These are phyloP conservation scores for Thamnophis elegans DNA, from an alignment of 2,797 vertebrate species.

Conservation along the genomic window DNA sequence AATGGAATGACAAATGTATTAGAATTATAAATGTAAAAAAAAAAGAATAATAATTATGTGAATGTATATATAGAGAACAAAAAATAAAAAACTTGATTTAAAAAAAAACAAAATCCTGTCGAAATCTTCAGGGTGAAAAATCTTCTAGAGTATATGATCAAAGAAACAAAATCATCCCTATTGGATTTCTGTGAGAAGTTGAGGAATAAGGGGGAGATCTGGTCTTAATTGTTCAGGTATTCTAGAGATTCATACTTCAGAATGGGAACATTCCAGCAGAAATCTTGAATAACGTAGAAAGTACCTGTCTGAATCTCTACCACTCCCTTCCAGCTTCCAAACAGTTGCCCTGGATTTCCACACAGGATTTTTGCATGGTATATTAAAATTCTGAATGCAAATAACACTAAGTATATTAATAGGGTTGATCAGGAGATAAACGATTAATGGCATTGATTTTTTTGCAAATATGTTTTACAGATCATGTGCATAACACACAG, in stretches of 20 bases:
- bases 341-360: neutral
- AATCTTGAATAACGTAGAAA: neutral
- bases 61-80: no score
- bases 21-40: no score
- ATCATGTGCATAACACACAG: neutral
- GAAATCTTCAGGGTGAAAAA: neutral
- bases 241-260: neutral
- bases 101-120: no score
- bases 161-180: neutral
- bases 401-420: neutral
- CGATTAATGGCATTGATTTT: neutral
- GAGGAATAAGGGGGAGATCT: neutral
- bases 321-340: neutral
- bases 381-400: neutral
- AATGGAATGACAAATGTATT: no score
- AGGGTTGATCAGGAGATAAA: neutral
- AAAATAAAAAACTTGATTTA: no score
- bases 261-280: neutral
- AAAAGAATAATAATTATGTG: no score
- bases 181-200: neutral
- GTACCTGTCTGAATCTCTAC: neutral
- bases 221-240: neutral
- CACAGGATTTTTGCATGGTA: neutral
- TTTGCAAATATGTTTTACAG: neutral
- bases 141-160: neutral